These are phyloP conservation scores for Rhinophrynus dorsalis DNA, from an alignment of 2,797 vertebrate genomes.

Conservation along the genomic window DNA sequence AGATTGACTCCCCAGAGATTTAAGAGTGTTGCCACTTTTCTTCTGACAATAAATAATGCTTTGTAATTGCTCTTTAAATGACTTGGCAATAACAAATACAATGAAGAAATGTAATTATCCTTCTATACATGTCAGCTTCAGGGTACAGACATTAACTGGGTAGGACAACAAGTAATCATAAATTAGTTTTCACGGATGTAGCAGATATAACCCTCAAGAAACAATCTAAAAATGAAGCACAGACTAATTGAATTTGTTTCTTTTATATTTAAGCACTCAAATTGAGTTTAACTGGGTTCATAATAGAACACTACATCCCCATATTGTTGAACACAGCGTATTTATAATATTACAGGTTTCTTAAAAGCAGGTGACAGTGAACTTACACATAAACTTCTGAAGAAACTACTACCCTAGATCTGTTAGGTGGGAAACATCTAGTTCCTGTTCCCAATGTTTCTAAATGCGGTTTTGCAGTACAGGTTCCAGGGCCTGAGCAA, in stretches of 20 bases:
- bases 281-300: background rate
- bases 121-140: background rate
- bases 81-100: constrained; percentile 15
- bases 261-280: constrained; percentile 14
- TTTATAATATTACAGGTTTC: no score
- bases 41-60: constrained; percentile 25
- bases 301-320: no score
- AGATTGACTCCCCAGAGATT: background rate
- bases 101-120: background rate
- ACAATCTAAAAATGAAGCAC: background rate
- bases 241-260: background rate
- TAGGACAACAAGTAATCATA: constrained; percentile 9
- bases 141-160: background rate
- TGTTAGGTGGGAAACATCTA: no score
- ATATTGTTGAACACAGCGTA: no score
- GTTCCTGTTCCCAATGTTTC: no score
- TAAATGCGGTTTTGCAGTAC: no score
- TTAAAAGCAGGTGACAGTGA: no score
- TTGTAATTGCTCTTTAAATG: constrained; percentile 12
- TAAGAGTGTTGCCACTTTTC: background rate
- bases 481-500: no score
- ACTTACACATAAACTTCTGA: no score
- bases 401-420: no score
- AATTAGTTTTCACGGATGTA: background rate
- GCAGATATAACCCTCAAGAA: constrained; percentile 4